phyloP scores from a whole-genome alignment of 2,113 vertebrate genomes.

The Pygoscelis adeliae region DNA sequence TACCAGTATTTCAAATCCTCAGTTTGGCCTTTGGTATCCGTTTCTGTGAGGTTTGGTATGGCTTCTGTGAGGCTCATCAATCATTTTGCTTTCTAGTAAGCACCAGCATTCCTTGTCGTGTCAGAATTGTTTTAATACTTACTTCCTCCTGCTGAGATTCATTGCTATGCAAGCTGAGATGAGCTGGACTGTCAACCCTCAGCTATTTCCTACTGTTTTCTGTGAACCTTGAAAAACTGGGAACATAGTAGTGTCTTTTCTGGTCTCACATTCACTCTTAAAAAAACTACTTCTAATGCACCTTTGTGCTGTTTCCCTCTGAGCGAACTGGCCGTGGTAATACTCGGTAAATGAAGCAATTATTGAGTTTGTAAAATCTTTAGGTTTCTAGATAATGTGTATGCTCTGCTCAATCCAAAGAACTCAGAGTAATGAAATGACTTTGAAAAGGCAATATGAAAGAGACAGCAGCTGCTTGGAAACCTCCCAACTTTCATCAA shows the following conservation, averaged over 20 bases:
- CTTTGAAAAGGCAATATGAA: neutral
- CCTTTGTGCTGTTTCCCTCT: neutral
- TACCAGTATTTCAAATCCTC: neutral
- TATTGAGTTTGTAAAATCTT: neutral
- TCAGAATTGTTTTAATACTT: neutral
- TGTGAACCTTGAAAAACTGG: neutral
- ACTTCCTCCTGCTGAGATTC: neutral
- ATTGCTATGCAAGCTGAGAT: neutral
- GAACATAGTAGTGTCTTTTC: neutral
- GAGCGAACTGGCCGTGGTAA: neutral
- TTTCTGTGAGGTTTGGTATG: neutral
- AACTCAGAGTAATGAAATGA: neutral
- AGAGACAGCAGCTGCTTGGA: constrained; percentile 5
- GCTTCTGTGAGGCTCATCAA: neutral
- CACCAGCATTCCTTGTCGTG: neutral
- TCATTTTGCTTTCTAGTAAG: neutral
- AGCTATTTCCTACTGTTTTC: neutral
- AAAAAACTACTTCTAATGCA: neutral
- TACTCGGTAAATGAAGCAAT: neutral
- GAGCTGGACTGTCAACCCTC: neutral
- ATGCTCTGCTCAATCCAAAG: neutral
- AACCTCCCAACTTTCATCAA: neutral
- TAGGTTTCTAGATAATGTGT: neutral
- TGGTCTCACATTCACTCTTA: neutral
- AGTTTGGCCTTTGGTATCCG: neutral